Percentiles rank a stretch among this genome's conserved stretches.
Conservation (phyloP, 2,113 vertebrate genomes). For the Drymodes brunneopygia region DNA sequence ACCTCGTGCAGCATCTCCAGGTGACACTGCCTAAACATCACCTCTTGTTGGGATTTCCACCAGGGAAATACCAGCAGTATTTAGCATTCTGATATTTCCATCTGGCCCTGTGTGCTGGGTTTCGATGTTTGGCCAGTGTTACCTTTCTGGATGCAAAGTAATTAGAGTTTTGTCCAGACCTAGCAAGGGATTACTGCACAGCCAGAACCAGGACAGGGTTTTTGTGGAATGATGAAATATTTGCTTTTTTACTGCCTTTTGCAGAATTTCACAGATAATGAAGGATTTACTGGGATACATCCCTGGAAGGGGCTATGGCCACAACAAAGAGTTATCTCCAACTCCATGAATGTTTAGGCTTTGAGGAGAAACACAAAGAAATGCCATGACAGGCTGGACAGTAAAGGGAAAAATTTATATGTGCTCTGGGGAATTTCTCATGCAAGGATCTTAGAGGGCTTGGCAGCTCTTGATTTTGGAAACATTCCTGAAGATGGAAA, state of each 20-base stretch:
- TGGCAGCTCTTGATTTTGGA: background rate
- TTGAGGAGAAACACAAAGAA: background rate
- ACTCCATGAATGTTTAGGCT: background rate
- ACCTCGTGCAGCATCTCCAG: background rate
- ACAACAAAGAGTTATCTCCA: background rate
- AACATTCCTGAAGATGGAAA: background rate
- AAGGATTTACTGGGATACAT: background rate
- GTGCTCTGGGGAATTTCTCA: background rate
- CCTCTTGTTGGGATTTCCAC: background rate
- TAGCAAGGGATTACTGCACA: background rate
- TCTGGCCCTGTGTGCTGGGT: background rate
- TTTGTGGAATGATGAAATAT: background rate
- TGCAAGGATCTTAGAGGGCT: background rate
- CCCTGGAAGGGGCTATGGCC: background rate
- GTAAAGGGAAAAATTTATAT: background rate
- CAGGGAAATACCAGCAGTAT: background rate
- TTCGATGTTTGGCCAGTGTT: background rate
- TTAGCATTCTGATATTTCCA: background rate
- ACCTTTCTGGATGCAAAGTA: background rate
- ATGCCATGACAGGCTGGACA: background rate
- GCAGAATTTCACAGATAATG: constrained; percentile 20
- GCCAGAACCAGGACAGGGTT: background rate
- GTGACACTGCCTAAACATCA: background rate
- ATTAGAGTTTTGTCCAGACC: background rate
- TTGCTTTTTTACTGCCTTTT: constrained; percentile 4